phyloP scores from a whole-genome alignment of 2,888 invertebrate genomes.

The Dynastes maya region DNA sequence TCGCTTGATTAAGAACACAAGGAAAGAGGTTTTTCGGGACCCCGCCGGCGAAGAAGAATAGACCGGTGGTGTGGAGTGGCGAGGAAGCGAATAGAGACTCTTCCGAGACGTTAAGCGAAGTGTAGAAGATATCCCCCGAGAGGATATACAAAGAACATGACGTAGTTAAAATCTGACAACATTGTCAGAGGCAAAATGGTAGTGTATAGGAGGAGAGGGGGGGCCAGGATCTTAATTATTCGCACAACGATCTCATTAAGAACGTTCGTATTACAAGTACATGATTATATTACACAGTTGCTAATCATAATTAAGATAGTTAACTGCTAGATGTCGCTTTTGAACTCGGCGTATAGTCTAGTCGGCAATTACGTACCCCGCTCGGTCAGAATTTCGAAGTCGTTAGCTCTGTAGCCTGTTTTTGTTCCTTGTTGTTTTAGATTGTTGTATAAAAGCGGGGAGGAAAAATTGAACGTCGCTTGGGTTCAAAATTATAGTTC shows the following conservation, averaged over 20 bases:
- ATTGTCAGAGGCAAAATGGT: slow-evolving; percentile 60
- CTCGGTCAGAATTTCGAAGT: slow-evolving; percentile 21
- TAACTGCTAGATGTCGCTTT: slow-evolving; percentile 45
- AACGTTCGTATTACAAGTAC: slow-evolving; percentile 63
- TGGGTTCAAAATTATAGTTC: neutral
- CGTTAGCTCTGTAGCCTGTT: slow-evolving; percentile 8
- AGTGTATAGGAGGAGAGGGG: neutral
- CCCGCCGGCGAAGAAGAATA: slow-evolving; percentile 15
- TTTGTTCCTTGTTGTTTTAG: neutral
- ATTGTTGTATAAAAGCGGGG: neutral
- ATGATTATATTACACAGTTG: slow-evolving; percentile 63
- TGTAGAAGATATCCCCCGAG: slow-evolving; percentile 45
- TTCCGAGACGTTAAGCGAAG: slow-evolving; percentile 24
- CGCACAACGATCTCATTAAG: slow-evolving; percentile 65
- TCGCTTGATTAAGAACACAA: slow-evolving; percentile 53
- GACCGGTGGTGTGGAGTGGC: neutral
- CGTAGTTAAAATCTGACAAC: slow-evolving; percentile 64
- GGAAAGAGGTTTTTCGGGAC: slow-evolving; percentile 30
- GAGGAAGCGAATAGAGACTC: neutral
- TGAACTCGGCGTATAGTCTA: slow-evolving; percentile 25
- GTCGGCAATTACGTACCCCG: slow-evolving; percentile 34
- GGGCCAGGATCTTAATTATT: slow-evolving; percentile 62
- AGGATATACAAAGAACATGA: slow-evolving; percentile 57
- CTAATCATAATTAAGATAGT: slow-evolving; percentile 48
- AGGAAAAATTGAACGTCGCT: neutral